Evolutionary conservation across 2,113 vertebrate genomes (phyloP), one percentile per base, ranked within the genome.

Genomic region (Hippocampus mohnikei): DNA sequence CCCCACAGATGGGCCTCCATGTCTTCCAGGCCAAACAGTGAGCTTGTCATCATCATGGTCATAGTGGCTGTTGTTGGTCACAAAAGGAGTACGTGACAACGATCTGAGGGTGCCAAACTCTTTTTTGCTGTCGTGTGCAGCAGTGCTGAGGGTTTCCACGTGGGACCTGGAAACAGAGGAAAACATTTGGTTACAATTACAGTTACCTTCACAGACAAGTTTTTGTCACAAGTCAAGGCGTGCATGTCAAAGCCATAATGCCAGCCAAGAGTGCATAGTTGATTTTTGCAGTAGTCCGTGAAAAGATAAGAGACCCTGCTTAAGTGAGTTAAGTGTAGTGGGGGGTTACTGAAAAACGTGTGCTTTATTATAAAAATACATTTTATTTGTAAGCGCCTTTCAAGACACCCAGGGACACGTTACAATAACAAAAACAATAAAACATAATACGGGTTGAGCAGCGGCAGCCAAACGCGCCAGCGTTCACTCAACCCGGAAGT

Each of bases 11-110:
- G 94, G 93, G 86, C 89, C 85, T 92, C 89, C 66, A 89, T 94
- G 92, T 92, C 94, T 92, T 94, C 95, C 95, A 83, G 94, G 93
- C 95, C 92, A 94, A 94, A 94, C 91, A 92, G 93, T 94, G 92
- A 95, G 94, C 81, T 95, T 91, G 94, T 96, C 94, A 94, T 94
- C 92, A 63, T 90, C 90, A 75, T 91, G 89, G 95, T 95, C 94
- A 95, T 94, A 93, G 76, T 88, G 89, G 85, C 85, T 86, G 83
- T 87, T 90, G 82, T 89, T 86, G 82, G 88, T 91, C 80, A 89
- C 86, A 23, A 88, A 73, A 0, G 63, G 78, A 41, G 77, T 9
- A 53, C 52, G 82, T 52, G 73, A 67, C 67, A 66, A 77, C 66
- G 66, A 27, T 27, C 71, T 88, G 92, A 76, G 58, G 15, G 80